Conservation (phyloP, 2,888 invertebrate genomes). For the Cantharis lateralis region DNA sequence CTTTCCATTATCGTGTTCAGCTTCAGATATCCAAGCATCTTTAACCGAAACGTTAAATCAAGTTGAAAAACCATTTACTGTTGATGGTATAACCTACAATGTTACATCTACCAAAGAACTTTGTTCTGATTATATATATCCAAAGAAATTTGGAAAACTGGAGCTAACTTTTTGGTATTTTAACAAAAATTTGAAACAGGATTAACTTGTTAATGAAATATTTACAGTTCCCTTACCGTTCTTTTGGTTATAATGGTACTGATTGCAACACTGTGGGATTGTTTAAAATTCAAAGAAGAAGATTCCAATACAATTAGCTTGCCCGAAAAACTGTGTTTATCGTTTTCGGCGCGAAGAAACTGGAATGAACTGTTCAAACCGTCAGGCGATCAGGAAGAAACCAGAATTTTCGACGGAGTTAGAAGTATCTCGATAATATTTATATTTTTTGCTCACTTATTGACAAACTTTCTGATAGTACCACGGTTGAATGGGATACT, state of each 20-base stretch:
- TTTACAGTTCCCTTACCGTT: neutral
- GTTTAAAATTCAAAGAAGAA: neutral
- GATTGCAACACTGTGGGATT: neutral
- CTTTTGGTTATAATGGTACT: neutral
- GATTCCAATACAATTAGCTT: neutral
- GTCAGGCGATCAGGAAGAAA: neutral
- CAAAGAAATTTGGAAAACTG: neutral
- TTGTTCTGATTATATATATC: neutral
- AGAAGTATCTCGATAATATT: neutral
- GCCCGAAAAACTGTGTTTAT: neutral
- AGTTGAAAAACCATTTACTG: too few relatives aligned
- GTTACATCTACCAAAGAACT: neutral
- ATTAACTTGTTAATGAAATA: neutral
- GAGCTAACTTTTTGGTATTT: neutral
- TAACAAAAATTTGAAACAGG: neutral
- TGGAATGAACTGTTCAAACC: neutral
- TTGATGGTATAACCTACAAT: too few relatives aligned
- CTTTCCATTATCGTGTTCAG: too few relatives aligned
- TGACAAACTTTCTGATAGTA: fast-evolving
- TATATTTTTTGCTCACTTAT: neutral
- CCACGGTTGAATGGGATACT: neutral
- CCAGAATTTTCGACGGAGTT: neutral
- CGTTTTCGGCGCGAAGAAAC: neutral
- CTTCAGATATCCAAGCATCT: too few relatives aligned
- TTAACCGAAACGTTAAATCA: too few relatives aligned